Evolutionary conservation across 2,888 invertebrate species (phyloP).

Genomic region (Harmothoe impar): DNA sequence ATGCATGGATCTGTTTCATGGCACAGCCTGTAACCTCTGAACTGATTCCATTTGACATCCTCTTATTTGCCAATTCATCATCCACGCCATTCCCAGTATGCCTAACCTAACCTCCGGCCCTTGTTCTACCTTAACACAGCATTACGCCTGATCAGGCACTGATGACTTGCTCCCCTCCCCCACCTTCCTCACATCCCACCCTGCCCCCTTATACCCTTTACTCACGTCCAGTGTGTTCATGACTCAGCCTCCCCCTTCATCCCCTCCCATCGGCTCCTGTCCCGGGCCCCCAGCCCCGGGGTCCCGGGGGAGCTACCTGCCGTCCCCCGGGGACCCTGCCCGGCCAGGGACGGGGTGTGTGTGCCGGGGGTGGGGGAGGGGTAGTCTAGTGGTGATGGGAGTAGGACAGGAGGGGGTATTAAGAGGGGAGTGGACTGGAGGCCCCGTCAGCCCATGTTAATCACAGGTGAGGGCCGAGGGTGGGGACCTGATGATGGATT

Average conservation of each 20-base stretch:
- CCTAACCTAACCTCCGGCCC: not conserved
- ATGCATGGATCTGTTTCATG: no score
- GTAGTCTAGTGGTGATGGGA: no score
- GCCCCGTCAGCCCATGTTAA: not conserved
- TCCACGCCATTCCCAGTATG: not conserved
- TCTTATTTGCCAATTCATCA: not conserved
- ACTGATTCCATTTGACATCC: no score
- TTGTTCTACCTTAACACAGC: not conserved
- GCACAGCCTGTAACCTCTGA: no score
- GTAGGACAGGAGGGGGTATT: not conserved
- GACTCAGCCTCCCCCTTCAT: slow-evolving; percentile 16
- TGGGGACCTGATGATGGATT: not conserved
- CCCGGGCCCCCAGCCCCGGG: slow-evolving; percentile 15
- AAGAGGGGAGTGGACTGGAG: not conserved
- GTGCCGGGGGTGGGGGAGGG: not conserved
- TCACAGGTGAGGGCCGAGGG: slow-evolving; percentile 20
- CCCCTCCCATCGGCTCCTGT: not conserved
- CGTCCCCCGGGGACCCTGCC: not conserved
- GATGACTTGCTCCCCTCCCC: slow-evolving; percentile 18
- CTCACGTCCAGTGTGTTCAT: not conserved
- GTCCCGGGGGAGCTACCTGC: slow-evolving; percentile 38
- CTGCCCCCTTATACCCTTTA: not conserved
- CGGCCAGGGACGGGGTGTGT: not conserved
- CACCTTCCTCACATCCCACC: not conserved
- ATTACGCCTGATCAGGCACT: not conserved